phyloP scores from a whole-genome alignment of 2,888 invertebrate species.

The Drosophila nigritarsus region DNA sequence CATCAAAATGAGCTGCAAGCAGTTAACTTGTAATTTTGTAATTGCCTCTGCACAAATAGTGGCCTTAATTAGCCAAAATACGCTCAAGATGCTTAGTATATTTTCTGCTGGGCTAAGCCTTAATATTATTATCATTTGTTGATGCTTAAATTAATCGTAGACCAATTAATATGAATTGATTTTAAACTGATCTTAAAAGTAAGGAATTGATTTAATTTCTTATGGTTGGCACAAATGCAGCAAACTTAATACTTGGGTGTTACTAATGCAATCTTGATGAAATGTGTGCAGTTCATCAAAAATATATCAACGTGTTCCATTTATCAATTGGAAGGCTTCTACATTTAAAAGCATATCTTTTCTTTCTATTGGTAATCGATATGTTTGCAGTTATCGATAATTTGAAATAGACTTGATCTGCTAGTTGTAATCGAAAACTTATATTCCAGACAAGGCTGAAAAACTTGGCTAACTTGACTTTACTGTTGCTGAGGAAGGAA shows the following conservation, averaged over 20 bases:
- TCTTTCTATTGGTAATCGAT: background rate
- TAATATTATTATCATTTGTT: background rate
- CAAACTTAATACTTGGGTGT: background rate
- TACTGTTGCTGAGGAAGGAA: background rate
- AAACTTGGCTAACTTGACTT: background rate
- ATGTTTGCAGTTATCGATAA: too few species aligned
- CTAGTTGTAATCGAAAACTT: background rate
- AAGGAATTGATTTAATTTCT: background rate
- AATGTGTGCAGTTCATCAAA: background rate
- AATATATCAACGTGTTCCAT: background rate
- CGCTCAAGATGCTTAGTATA: background rate
- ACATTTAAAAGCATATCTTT: too few species aligned
- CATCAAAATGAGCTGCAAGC: constrained; percentile 6
- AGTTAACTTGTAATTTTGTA: constrained; percentile 10
- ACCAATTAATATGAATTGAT: background rate
- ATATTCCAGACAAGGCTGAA: background rate
- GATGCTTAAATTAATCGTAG: background rate
- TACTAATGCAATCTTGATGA: background rate
- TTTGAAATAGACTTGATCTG: background rate
- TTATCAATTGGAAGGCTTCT: background rate
- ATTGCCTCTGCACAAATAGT: constrained; percentile 1
- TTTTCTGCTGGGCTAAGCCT: background rate
- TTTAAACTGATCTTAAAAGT: background rate
- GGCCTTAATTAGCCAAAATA: background rate
- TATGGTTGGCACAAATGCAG: background rate